Conservation (phyloP, 2,888 invertebrate genomes). For the Epinotia ramella region DNA sequence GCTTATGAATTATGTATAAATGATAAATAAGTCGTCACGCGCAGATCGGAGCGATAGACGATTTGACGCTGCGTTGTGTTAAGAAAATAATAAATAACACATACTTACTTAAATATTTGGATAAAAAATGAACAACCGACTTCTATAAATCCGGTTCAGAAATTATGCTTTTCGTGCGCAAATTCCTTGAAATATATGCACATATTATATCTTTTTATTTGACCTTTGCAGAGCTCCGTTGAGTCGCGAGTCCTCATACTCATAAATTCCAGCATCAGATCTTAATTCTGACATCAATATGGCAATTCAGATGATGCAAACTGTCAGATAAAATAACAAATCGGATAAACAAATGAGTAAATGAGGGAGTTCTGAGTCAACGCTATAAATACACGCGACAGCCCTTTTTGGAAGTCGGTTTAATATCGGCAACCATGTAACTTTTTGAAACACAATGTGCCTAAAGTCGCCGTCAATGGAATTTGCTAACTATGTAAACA, state of each 20-base stretch:
- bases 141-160: neutral
- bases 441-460: neutral
- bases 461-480: too few species aligned
- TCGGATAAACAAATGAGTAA: too few species aligned
- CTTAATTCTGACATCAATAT: too few species aligned
- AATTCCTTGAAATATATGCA: neutral
- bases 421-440: neutral
- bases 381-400: neutral
- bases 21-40: constrained; percentile 48
- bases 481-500: too few species aligned
- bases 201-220: too few species aligned
- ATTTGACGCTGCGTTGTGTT: constrained; percentile 31
- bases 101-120: constrained; percentile 11
- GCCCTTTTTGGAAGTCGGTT: neutral
- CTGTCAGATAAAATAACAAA: too few species aligned
- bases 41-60: constrained; percentile 10
- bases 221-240: too few species aligned
- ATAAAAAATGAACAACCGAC: neutral
- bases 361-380: too few species aligned
- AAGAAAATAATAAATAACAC: constrained; percentile 32
- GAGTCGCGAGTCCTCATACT: too few species aligned
- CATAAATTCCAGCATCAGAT: too few species aligned
- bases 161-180: neutral
- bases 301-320: too few species aligned
- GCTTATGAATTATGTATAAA: constrained; percentile 50